Conservation (phyloP, 2,113 vertebrate species). For the Cyprinodon variegatus region DNA sequence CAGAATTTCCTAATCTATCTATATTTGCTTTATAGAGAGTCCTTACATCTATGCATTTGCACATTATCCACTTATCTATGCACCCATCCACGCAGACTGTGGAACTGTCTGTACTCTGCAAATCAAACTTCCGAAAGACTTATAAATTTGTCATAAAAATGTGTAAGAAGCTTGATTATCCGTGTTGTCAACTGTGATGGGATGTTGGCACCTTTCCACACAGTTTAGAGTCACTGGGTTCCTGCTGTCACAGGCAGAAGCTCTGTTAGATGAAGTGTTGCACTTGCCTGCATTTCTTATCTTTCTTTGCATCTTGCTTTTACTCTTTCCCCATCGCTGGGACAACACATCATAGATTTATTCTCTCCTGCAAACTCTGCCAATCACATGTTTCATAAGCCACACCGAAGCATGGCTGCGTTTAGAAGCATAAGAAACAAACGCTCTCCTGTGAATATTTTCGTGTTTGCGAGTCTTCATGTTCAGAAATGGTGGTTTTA, state of each 20-base stretch:
- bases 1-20: background rate
- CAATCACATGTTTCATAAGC: conserved; percentile 21
- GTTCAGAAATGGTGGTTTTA: background rate
- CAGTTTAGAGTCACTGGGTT: conserved; percentile 54
- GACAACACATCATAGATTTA: conserved; percentile 33
- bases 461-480: conserved; percentile 3
- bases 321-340: conserved; percentile 39
- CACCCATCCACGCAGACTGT: no score
- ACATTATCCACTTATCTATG: background rate
- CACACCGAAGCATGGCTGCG: conserved; percentile 14
- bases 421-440: conserved; percentile 39
- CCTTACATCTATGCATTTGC: background rate
- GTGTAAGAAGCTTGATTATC: conserved; percentile 9
- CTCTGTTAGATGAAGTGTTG: conserved; percentile 64
- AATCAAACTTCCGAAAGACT: background rate
- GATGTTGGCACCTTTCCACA: conserved; percentile 32
- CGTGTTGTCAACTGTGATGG: conserved; percentile 48
- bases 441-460: conserved; percentile 19
- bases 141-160: background rate
- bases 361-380: conserved; percentile 30
- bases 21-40: background rate
- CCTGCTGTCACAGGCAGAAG: conserved; percentile 64
- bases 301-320: conserved; percentile 49
- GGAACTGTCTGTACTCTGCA: conserved; percentile 5
- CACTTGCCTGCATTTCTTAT: conserved; percentile 63